phyloP scores from a whole-genome alignment of 2,113 vertebrate genomes.

The Strigops habroptila region DNA sequence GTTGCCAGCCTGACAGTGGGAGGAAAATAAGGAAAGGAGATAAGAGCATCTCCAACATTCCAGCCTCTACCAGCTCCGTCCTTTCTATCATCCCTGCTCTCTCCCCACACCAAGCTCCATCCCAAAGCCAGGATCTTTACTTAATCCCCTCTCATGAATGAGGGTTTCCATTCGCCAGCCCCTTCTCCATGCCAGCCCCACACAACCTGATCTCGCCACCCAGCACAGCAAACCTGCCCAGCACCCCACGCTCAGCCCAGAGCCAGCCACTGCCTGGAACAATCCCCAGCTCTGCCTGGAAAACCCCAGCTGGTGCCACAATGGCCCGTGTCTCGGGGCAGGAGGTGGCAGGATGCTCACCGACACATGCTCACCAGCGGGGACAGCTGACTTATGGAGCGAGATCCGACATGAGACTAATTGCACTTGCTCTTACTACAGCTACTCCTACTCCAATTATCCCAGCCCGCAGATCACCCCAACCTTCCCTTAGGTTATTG shows the following conservation, averaged over 20 bases:
- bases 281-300: background rate
- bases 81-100: no score
- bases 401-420: background rate
- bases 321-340: rapidly evolving
- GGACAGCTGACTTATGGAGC: background rate
- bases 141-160: background rate
- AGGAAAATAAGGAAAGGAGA: background rate
- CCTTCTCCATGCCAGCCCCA: rapidly evolving
- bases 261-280: rapidly evolving
- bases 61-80: background rate
- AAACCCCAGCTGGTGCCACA: rapidly evolving
- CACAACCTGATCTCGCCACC: rapidly evolving
- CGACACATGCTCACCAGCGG: rapidly evolving
- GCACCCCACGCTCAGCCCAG: rapidly evolving
- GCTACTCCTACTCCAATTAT: background rate
- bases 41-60: background rate
- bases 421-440: background rate
- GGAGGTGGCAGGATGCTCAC: background rate
- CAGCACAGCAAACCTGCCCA: background rate
- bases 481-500: background rate
- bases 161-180: rapidly evolving
- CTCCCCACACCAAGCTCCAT: background rate
- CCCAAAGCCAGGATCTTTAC: background rate
- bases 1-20: background rate
- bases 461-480: background rate